Conservation (phyloP, 2,888 invertebrate species). For the Andrena bicolor region DNA sequence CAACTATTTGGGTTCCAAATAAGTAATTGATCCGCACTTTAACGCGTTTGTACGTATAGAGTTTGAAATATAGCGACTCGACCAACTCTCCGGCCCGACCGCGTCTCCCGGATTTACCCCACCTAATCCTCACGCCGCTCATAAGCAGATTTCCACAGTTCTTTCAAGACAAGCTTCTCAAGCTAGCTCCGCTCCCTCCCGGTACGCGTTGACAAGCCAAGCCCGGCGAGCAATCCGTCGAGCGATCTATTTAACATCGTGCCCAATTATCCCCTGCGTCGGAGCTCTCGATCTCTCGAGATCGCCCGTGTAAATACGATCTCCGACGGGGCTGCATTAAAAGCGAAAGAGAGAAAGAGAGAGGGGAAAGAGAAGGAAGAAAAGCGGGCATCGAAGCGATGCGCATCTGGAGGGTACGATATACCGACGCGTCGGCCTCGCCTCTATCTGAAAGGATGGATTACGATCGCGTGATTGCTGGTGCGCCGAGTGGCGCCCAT, state of each 20-base stretch:
- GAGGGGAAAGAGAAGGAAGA: not conserved
- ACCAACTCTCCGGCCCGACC: too few relatives aligned
- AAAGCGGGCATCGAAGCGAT: constrained; percentile 38
- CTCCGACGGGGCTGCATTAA: constrained; percentile 39
- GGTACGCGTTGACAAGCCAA: constrained; percentile 25
- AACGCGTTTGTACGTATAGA: too few relatives aligned
- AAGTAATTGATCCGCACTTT: too few relatives aligned
- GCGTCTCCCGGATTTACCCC: too few relatives aligned
- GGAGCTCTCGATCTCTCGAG: constrained; percentile 45
- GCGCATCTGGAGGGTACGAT: constrained; percentile 54
- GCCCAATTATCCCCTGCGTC: constrained; percentile 50
- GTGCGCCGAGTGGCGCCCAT: constrained; percentile 75
- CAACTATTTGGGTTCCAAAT: too few relatives aligned
- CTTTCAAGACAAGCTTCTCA: not conserved
- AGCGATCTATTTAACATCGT: constrained; percentile 59
- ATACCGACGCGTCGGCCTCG: constrained; percentile 41
- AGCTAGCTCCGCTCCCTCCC: not conserved
- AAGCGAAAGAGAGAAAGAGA: not conserved
- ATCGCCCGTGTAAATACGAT: constrained; percentile 53
- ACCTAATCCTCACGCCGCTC: not conserved
- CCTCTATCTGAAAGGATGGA: constrained; percentile 63
- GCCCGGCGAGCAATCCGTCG: constrained; percentile 33
- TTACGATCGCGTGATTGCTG: constrained; percentile 70
- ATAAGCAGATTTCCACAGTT: not conserved
- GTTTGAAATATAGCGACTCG: too few relatives aligned